Evolutionary conservation across 2,888 invertebrate species (phyloP), one percentile per base, ranked within the genome.

Genomic region (Ophion ventricosus): DNA sequence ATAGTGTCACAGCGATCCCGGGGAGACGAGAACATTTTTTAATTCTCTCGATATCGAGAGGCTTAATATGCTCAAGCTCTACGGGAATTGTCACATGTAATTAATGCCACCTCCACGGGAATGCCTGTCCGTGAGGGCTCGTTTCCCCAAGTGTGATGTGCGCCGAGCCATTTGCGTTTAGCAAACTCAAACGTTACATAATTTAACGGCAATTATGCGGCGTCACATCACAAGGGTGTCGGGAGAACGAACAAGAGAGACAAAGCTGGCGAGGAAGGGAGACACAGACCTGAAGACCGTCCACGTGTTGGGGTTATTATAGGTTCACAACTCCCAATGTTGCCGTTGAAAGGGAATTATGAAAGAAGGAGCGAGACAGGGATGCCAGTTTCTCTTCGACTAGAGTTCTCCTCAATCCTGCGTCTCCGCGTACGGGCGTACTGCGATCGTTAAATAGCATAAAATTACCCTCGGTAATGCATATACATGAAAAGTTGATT

Each of bases 181-280:
- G 87, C 87, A 88, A 87, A 88, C 89, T 85, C 83, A 85, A 87
- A 84, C 85, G 88, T 87, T 88, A 87, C 87, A 87, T 88, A 88
- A 88, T 87, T 86, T 87, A 84, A 72, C 70, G 85, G 86, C 87
- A 88, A 90, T 90, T 90, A 90, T 90, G 90, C 89, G 79, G 83
- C 88, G 87, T 89, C 89, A 90, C 90, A 90, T 88, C 86, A 87
- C 72, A 72, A 86, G 82, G 83, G 66, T 74, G 79, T 11, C 54
- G 82, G 63, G 75, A 66, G 64, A 29, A 35, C 56, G 43, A 59
- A 67, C 35, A 40, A 80, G 70, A 73, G 69, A 56, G 70, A 64
- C 43, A 56, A 20, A 73, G 49, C 40, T 23, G n/a, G 40, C 56
- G 73, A 72, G 49, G 20, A 26, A 66, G 49, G 69, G 63, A 56